These are phyloP conservation scores for Rhinoderma darwinii DNA, from an alignment of 2,113 vertebrate genomes.

Conservation along the genomic window DNA sequence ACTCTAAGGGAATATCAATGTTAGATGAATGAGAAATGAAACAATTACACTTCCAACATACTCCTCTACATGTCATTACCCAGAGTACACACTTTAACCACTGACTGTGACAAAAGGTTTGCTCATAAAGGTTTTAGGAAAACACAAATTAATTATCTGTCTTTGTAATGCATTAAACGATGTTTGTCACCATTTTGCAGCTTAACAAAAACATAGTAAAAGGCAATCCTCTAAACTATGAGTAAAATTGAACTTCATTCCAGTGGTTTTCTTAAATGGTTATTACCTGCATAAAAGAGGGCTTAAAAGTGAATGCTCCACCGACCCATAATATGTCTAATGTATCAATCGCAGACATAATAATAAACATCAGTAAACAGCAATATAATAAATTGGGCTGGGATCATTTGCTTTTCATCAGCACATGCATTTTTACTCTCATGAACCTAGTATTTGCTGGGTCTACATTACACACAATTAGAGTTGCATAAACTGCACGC, in stretches of 20 bases:
- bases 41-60: conserved; percentile 43
- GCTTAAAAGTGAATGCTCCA: conserved; percentile 42
- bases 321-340: conserved; percentile 37
- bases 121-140: conserved; percentile 28
- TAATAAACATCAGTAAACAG: conserved; percentile 70
- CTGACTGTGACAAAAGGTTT: conserved; percentile 29
- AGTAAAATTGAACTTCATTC: conserved; percentile 1
- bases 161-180: conserved; percentile 28
- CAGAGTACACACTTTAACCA: conserved; percentile 37
- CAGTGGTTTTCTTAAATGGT: conserved; percentile 30
- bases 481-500: conserved; percentile 73
- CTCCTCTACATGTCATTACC: conserved; percentile 41
- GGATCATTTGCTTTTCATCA: conserved; percentile 69
- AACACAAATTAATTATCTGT: conserved; percentile 36
- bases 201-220: background rate
- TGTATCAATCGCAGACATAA: conserved; percentile 41
- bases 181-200: conserved; percentile 23
- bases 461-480: conserved; percentile 83
- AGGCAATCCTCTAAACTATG: conserved; percentile 19
- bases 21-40: conserved; percentile 47
- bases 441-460: conserved; percentile 70
- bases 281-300: conserved; percentile 35
- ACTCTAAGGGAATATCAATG: conserved; percentile 47
- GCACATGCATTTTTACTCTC: conserved; percentile 71
- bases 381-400: conserved; percentile 74